A percentile compares a stretch with the other conserved stretches of the same genome.
Evolutionary conservation across 2,888 invertebrate genomes (phyloP).

Genomic region (Alentia gelatinosa): DNA sequence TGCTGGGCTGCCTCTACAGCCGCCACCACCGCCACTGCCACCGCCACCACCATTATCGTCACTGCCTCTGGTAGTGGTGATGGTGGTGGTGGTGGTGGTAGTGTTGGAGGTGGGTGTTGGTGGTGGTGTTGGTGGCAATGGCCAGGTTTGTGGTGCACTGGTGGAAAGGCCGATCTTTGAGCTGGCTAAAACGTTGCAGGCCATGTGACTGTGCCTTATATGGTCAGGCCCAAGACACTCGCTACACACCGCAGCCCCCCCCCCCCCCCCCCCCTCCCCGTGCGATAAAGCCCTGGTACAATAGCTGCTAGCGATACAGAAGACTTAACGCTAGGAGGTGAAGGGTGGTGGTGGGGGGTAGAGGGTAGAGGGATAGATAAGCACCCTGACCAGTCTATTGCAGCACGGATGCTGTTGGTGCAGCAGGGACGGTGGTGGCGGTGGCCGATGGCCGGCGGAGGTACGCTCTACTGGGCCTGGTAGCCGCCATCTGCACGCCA

Average conservation of each 20-base stretch:
- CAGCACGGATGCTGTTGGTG: not conserved
- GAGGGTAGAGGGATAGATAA: not conserved
- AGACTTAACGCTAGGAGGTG: not conserved
- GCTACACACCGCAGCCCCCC: not conserved
- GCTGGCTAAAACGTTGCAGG: not conserved
- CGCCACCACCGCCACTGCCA: not conserved
- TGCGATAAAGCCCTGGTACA: too few relatives aligned
- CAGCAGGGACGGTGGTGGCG: not conserved
- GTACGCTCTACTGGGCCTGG: not conserved
- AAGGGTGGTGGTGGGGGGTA: not conserved
- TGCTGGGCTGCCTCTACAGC: not conserved
- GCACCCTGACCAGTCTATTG: not conserved
- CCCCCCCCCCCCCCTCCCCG: not conserved
- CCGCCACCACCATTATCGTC: not conserved
- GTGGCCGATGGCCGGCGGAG: not conserved
- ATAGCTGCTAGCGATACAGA: too few relatives aligned
- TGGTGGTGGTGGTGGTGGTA: constrained; percentile 28
- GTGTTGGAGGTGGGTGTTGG: not conserved
- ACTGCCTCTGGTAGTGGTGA: not conserved
- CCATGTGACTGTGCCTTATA: not conserved
- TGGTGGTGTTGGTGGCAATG: not conserved
- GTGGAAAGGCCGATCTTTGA: not conserved
- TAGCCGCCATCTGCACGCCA: not conserved
- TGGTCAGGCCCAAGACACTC: not conserved
- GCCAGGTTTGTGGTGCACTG: too few relatives aligned